Conservation (phyloP, 1,140 invertebrate species). For the Drosophila kikkawai region DNA sequence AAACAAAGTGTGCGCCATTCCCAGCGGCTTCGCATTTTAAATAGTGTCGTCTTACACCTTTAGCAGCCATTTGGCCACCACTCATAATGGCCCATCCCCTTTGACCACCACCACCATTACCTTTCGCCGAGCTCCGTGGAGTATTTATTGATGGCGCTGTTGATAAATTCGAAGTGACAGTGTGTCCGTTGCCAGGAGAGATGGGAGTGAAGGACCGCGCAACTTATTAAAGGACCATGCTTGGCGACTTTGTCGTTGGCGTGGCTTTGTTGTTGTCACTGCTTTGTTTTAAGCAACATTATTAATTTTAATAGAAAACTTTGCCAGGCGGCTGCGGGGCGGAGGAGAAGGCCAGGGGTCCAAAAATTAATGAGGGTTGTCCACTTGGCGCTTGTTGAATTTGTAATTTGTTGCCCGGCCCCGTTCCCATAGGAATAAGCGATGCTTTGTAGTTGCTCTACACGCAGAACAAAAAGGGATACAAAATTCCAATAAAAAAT, state of each 20-base stretch:
- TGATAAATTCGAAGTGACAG: constrained; percentile 70
- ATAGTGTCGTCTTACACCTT: constrained; percentile 41
- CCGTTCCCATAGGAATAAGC: constrained; percentile 73
- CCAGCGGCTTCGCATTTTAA: constrained; percentile 33
- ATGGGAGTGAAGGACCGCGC: constrained; percentile 40
- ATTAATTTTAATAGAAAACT: constrained; percentile 84
- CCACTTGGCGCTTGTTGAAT: constrained; percentile 83
- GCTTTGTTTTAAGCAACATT: constrained; percentile 76
- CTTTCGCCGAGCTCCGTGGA: constrained; percentile 34
- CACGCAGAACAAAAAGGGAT: neutral
- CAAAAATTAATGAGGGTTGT: constrained; percentile 82
- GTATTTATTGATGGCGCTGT: constrained; percentile 66
- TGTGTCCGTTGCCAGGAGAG: constrained; percentile 42
- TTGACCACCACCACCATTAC: constrained; percentile 8
- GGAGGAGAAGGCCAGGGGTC: constrained; percentile 4
- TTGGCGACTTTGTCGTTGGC: constrained; percentile 56
- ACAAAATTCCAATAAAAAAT: neutral
- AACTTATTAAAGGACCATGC: constrained; percentile 67
- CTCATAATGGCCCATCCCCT: constrained; percentile 24
- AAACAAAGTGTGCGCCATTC: constrained; percentile 4
- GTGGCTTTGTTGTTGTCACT: constrained; percentile 48
- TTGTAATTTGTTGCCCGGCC: constrained; percentile 76
- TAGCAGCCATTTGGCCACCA: constrained; percentile 26
- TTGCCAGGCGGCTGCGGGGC: constrained; percentile 24
- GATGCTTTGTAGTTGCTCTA: constrained; percentile 39